Evolutionary conservation across 2,888 invertebrate species (phyloP).

Genomic region (Nemurella pictetii): DNA sequence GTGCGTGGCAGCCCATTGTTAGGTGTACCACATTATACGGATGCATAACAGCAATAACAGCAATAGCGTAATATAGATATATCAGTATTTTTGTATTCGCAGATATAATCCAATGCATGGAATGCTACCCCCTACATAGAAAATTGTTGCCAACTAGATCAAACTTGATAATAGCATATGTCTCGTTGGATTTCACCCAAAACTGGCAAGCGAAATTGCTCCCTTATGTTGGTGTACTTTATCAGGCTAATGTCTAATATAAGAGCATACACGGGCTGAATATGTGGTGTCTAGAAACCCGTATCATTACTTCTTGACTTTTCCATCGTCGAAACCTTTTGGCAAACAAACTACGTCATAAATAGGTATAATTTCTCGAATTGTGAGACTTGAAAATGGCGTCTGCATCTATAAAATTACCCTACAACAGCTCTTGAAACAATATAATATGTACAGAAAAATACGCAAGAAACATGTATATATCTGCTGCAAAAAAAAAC

Average conservation of each 20-base stretch:
- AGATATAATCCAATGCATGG: constrained; percentile 24
- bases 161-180: constrained; percentile 33
- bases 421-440: not conserved
- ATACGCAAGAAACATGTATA: not conserved
- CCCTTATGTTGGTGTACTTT: constrained; percentile 29
- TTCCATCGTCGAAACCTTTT: constrained; percentile 14
- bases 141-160: constrained; percentile 32
- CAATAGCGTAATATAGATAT: constrained; percentile 27
- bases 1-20: constrained; percentile 35
- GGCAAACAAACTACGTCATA: constrained; percentile 29
- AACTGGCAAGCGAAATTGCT: constrained; percentile 19
- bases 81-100: constrained; percentile 26
- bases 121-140: constrained; percentile 18
- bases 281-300: constrained; percentile 23
- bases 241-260: constrained; percentile 32
- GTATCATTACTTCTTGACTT: constrained; percentile 13
- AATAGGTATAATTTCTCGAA: constrained; percentile 29
- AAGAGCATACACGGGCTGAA: constrained; percentile 6
- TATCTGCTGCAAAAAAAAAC: not conserved
- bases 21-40: constrained; percentile 34
- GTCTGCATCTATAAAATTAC: constrained; percentile 19
- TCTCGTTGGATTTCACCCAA: constrained; percentile 31
- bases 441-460: constrained; percentile 6
- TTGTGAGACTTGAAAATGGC: constrained; percentile 25
- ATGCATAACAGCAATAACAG: constrained; percentile 29